phyloP scores from a whole-genome alignment of 2,888 invertebrate species.

The Flexamia atlantica region DNA sequence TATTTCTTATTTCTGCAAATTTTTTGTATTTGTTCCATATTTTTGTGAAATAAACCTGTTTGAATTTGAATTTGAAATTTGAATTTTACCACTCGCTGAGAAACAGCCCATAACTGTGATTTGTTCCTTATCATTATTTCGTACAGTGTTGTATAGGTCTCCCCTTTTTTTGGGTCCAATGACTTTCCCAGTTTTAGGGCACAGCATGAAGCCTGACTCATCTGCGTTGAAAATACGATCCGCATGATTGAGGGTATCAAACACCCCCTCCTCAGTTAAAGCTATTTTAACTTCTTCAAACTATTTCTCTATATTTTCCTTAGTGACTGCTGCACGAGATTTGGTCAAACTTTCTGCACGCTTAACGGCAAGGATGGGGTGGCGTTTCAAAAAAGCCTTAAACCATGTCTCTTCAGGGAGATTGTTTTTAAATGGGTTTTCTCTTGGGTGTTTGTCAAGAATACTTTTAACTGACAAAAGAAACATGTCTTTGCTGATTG shows the following conservation, averaged over 20 bases:
- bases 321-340: background rate
- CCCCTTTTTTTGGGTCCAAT: constrained; percentile 5
- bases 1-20: no score
- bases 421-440: constrained; percentile 26
- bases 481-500: constrained; percentile 10
- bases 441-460: background rate
- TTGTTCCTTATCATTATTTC: constrained; percentile 1
- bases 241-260: background rate
- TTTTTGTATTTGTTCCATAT: no score
- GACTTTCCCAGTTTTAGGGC: background rate
- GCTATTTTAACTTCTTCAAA: background rate
- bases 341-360: background rate
- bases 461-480: constrained; percentile 18
- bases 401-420: constrained; percentile 28
- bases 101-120: background rate
- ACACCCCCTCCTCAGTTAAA: background rate
- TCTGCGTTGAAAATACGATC: background rate
- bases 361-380: constrained; percentile 4
- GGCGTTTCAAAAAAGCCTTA: constrained; percentile 30
- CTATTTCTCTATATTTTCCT: background rate
- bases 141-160: background rate
- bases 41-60: no score
- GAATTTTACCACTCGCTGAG: background rate
- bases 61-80: no score
- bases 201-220: background rate